These are phyloP conservation scores for Notarius lentiginosus DNA, from an alignment of 2,113 vertebrate species.

Conservation along the genomic window DNA sequence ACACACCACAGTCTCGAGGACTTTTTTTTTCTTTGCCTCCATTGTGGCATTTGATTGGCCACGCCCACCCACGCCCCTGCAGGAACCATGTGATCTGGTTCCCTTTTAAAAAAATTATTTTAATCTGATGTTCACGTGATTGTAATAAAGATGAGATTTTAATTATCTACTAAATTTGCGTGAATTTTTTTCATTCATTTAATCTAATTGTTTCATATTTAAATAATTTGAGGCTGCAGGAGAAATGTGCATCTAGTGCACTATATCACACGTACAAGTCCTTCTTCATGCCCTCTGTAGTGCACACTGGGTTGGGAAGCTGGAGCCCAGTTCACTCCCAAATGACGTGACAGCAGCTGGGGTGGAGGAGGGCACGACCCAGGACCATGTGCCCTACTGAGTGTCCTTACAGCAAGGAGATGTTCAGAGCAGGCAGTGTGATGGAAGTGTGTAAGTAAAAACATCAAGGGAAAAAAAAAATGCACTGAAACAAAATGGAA, in stretches of 20 bases:
- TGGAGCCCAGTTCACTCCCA: background rate
- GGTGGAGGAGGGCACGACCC: background rate
- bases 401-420: background rate
- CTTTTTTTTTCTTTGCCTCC: background rate
- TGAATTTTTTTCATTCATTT: background rate
- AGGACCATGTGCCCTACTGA: background rate
- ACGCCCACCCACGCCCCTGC: background rate
- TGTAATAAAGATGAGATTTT: slow-evolving; percentile 76
- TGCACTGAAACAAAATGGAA: slow-evolving; percentile 54
- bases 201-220: too few relatives aligned
- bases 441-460: background rate
- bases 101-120: slow-evolving; percentile 61
- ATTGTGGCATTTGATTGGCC: slow-evolving; percentile 39
- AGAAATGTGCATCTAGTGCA: background rate
- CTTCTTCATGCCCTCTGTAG: background rate
- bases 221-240: too few relatives aligned
- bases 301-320: background rate
- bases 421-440: background rate
- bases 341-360: background rate
- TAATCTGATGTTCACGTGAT: slow-evolving; percentile 72
- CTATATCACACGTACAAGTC: background rate
- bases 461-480: background rate
- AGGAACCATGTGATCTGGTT: slow-evolving; percentile 47
- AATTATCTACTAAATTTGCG: slow-evolving; percentile 64
- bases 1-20: background rate